Base-by-base conservation (phyloP, 2,888 invertebrate genomes). In the Mimumesa dahlbomi region DNA sequence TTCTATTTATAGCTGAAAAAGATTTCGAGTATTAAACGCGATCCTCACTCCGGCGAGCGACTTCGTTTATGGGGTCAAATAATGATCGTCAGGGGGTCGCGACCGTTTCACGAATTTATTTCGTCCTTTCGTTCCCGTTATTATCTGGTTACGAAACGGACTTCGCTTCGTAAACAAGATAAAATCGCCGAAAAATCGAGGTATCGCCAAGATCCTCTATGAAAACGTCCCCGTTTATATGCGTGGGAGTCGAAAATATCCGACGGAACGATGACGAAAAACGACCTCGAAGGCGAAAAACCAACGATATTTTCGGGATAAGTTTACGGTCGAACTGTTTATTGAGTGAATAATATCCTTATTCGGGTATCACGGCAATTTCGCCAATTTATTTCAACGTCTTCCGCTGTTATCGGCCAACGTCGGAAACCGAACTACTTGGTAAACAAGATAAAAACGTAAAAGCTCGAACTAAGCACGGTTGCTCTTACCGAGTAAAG, bases 111-210 rank as follows among this genome's bases (percentile, higher is more conserved):
- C 1, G 56, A 64, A 72, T 72, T 72, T 68, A 72, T 68, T 46
- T 50, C 62, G 49, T 49, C 68, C 38, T 52, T 62, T 29, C 13
- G 9, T 53, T 29, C 40, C 16, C 53, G 59, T 59, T 68, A 72
- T 72, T 68, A 63, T 63, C 58, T 49, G 59, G 63, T 68, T 63
- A 50, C 45, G 58, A 56, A 63, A 42, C 21, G 46, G 58, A 50
- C 50, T 22, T n/a, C n/a, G 36, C 49, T 48, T 63, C 63, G 68
- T 63, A 63, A 72, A 68, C 63, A 68, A 68, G 71, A 68, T 68
- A 63, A 63, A 72, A 68, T 64, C 63, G 25, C 13, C 29, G 5
- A 6, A 50, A 36, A 48, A 64, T 53, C 46, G 42, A 22, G 16
- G n/a, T n/a, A 5, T 42, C 14, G 11, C 48, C n/a, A 59, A 45